Percentiles rank a stretch among this genome's conserved stretches.
Conservation (phyloP, 2,888 invertebrate species). For the Uropetala carovei region DNA sequence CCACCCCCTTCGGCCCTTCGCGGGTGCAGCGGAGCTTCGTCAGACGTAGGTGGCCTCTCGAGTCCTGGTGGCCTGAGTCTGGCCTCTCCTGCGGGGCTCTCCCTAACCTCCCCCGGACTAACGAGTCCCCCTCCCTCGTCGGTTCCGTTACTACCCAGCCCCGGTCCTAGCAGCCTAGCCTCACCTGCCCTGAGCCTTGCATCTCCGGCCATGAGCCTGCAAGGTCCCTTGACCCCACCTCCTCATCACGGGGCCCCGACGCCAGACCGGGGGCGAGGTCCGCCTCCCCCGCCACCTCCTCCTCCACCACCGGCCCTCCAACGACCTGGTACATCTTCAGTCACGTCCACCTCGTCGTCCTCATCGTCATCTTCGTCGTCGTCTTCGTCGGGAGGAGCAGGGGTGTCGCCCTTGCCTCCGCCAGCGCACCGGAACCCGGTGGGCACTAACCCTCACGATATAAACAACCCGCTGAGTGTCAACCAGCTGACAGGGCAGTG, state of each 20-base stretch:
- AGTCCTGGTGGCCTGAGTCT: slow-evolving; percentile 82
- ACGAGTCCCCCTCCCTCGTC: slow-evolving; percentile 83
- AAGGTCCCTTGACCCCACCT: slow-evolving; percentile 76
- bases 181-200: slow-evolving; percentile 79
- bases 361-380: slow-evolving; percentile 76
- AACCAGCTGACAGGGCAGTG: slow-evolving; percentile 89
- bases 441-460: slow-evolving; percentile 93
- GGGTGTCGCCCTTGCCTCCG: slow-evolving; percentile 72
- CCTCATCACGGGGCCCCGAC: slow-evolving; percentile 71
- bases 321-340: slow-evolving; percentile 64
- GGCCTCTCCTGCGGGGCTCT: slow-evolving; percentile 83
- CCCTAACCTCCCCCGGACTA: slow-evolving; percentile 87
- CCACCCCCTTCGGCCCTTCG: slow-evolving; percentile 28
- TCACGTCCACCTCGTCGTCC: slow-evolving; percentile 73
- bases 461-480: slow-evolving; percentile 94
- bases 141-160: slow-evolving; percentile 75
- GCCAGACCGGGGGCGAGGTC: slow-evolving; percentile 69
- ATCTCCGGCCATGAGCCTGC: slow-evolving; percentile 78
- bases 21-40: slow-evolving; percentile 54
- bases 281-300: slow-evolving; percentile 73
- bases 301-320: slow-evolving; percentile 70
- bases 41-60: slow-evolving; percentile 71
- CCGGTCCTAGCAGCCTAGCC: slow-evolving; percentile 79
- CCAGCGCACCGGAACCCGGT: slow-evolving; percentile 85
- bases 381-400: slow-evolving; percentile 70